Evolutionary conservation across 2,113 vertebrate species (phyloP).

Genomic region (Ameiurus melas): DNA sequence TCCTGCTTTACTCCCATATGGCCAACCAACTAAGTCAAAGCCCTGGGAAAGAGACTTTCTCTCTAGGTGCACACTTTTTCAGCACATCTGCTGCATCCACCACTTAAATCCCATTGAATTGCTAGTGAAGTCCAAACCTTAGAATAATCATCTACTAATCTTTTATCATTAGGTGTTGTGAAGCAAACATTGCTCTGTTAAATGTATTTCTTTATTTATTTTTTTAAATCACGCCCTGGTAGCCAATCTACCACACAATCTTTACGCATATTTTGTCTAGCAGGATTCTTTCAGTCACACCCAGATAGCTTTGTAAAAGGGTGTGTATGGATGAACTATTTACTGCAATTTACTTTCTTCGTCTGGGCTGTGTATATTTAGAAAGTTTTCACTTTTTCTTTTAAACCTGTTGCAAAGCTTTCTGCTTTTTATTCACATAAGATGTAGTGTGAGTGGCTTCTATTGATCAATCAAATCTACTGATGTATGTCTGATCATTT

Average conservation of each 20-base stretch:
- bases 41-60: neutral
- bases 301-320: conserved; percentile 26
- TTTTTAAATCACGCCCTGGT: neutral
- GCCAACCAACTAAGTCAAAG: neutral
- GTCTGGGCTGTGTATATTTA: conserved; percentile 5
- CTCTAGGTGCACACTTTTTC: neutral
- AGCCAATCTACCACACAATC: conserved; percentile 34
- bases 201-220: too few relatives aligned
- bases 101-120: neutral
- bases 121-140: neutral
- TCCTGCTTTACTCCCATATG: too few relatives aligned
- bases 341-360: neutral
- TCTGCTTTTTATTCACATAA: neutral
- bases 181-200: neutral
- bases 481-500: neutral
- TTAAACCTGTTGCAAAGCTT: conserved; percentile 1
- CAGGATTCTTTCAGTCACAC: conserved; percentile 56
- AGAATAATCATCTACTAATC: neutral
- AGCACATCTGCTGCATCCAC: neutral
- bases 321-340: conserved; percentile 27
- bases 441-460: neutral
- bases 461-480: neutral
- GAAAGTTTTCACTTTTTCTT: neutral
- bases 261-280: conserved; percentile 55
- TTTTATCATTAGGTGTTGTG: neutral